These are phyloP conservation scores for Arion vulgaris DNA, from an alignment of 1,140 invertebrate species.

Conservation along the genomic window DNA sequence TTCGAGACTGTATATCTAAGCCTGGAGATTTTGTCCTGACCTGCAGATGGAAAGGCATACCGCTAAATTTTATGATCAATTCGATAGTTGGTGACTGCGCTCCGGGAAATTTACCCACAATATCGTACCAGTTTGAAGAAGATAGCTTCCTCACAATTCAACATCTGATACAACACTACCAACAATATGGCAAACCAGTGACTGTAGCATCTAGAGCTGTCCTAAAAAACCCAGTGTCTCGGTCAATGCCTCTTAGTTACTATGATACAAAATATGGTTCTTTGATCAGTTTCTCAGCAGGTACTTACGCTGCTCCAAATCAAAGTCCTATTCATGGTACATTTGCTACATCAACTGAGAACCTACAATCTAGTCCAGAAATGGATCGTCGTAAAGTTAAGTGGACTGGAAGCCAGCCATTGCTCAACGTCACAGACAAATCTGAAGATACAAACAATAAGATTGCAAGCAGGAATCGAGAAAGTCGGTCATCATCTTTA, in stretches of 20 bases:
- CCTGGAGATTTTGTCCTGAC: conserved; percentile 95
- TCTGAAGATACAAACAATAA: neutral
- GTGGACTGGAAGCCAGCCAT: conserved; percentile 44
- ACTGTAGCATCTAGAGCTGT: conserved; percentile 89
- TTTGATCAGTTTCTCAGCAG: conserved; percentile 46
- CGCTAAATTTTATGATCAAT: conserved; percentile 94
- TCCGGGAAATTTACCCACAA: conserved; percentile 82
- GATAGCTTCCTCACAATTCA: conserved; percentile 93
- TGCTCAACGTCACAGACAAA: neutral
- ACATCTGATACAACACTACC: conserved; percentile 93
- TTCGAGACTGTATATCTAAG: conserved; percentile 92
- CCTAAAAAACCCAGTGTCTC: conserved; percentile 84
- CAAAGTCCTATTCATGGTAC: conserved; percentile 54
- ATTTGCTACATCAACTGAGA: conserved; percentile 45
- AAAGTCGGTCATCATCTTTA: conserved; percentile 44
- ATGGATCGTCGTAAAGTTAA: conserved; percentile 42
- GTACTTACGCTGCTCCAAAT: conserved; percentile 46
- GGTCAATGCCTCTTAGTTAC: conserved; percentile 79
- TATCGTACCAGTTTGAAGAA: conserved; percentile 95
- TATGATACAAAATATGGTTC: conserved; percentile 78
- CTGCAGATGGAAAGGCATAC: conserved; percentile 83
- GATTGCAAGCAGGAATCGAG: conserved; percentile 16
- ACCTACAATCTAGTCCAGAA: conserved; percentile 51
- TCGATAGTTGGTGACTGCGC: conserved; percentile 85
- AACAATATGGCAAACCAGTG: conserved; percentile 89